A percentile compares a stretch with the other conserved stretches of the same genome.
Conservation (phyloP, 2,888 invertebrate genomes). For the Dynastes grantii region DNA sequence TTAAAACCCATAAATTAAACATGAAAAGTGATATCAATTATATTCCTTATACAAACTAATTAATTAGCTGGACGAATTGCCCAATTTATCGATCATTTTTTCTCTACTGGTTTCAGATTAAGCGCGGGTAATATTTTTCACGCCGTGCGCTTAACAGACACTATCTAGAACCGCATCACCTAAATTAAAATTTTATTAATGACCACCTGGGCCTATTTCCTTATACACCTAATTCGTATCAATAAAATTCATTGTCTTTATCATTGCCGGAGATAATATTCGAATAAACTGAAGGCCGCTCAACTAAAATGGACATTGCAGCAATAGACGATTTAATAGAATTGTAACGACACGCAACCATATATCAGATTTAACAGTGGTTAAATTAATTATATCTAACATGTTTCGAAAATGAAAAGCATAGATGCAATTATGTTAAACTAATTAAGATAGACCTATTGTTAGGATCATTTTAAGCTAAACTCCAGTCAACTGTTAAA, state of each 20-base stretch:
- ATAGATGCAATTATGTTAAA: no score
- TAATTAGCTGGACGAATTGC: slow-evolving; percentile 40
- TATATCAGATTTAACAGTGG: no score
- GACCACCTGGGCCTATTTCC: slow-evolving; percentile 11
- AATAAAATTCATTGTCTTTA: slow-evolving; percentile 28
- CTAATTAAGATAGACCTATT: no score
- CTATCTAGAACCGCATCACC: slow-evolving; percentile 43
- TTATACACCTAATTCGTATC: not conserved
- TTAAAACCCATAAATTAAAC: slow-evolving; percentile 26
- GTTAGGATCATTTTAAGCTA: no score
- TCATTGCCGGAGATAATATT: not conserved
- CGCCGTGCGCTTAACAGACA: slow-evolving; percentile 27
- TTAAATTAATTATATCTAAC: no score
- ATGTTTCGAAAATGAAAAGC: no score
- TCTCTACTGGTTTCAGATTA: slow-evolving; percentile 12
- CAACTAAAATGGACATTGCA: not conserved
- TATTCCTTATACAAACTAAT: slow-evolving; percentile 40
- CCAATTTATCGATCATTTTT: slow-evolving; percentile 33
- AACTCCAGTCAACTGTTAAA: no score
- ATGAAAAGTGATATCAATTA: slow-evolving; percentile 36
- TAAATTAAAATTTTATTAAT: slow-evolving; percentile 40
- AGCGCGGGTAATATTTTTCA: slow-evolving; percentile 32
- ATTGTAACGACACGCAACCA: no score
- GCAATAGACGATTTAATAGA: not conserved
- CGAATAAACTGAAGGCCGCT: not conserved